phyloP scores from a whole-genome alignment of 2,797 vertebrate species.

The Platyrinchus mystaceus region DNA sequence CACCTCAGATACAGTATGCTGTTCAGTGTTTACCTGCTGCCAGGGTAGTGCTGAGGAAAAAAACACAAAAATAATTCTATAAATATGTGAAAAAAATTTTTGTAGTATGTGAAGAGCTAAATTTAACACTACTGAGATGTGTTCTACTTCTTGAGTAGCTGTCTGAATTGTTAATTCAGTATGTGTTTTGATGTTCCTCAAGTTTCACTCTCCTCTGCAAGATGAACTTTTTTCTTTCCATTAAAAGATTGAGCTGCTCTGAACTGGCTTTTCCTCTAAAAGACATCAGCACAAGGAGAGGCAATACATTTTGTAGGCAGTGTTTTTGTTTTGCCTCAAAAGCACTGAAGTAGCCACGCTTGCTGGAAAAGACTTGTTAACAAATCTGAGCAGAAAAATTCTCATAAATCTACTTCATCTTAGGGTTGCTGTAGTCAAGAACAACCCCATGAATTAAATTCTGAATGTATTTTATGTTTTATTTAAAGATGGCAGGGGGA shows the following conservation, averaged over 20 bases:
- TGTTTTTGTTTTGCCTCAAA: background rate
- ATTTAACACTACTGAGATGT: background rate
- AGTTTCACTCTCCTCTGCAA: background rate
- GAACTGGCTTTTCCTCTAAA: background rate
- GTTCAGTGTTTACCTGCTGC: background rate
- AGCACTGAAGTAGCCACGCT: background rate
- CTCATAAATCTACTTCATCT: background rate
- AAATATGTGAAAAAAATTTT: background rate
- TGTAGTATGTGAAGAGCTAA: background rate
- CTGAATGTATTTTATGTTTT: background rate
- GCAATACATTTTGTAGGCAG: background rate
- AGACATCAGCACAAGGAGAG: background rate
- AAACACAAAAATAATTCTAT: background rate
- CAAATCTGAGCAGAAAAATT: background rate
- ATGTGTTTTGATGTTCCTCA: background rate
- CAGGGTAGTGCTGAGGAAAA: background rate
- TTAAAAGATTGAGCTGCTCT: background rate
- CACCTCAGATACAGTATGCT: background rate
- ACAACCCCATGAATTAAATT: background rate
- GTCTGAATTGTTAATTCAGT: background rate
- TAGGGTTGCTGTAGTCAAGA: background rate
- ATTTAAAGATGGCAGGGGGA: background rate
- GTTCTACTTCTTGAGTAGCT: background rate
- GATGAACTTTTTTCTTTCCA: background rate
- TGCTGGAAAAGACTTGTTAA: background rate